Evolutionary conservation across 2,888 invertebrate genomes (phyloP).

Genomic region (Proisotoma minuta): DNA sequence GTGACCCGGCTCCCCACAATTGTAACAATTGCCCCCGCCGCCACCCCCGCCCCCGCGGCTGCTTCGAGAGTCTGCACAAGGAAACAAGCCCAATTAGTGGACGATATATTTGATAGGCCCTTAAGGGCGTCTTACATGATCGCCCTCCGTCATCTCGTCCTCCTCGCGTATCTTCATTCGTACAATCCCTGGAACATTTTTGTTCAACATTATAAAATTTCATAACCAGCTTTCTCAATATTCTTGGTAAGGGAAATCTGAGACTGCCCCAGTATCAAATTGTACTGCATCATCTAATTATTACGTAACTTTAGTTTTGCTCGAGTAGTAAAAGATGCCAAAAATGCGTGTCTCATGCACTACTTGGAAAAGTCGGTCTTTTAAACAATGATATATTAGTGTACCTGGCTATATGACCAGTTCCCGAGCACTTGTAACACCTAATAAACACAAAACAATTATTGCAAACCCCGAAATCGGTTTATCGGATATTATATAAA

Average conservation of each 20-base stretch:
- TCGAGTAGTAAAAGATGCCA: too few species aligned
- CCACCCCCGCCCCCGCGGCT: neutral
- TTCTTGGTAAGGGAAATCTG: too few species aligned
- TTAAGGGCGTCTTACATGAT: neutral
- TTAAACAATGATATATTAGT: too few species aligned
- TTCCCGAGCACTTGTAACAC: slow-evolving; percentile 72
- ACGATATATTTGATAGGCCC: neutral
- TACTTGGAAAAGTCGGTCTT: too few species aligned
- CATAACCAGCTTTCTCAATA: neutral
- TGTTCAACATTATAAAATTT: neutral
- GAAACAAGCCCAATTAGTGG: neutral
- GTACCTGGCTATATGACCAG: slow-evolving; percentile 56
- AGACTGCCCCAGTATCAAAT: too few species aligned
- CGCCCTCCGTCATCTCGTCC: neutral
- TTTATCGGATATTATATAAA: too few species aligned
- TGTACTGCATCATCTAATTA: too few species aligned
- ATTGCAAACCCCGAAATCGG: too few species aligned
- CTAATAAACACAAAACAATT: too few species aligned
- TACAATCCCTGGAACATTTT: slow-evolving; percentile 68
- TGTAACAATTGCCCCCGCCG: slow-evolving; percentile 49
- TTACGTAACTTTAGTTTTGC: too few species aligned
- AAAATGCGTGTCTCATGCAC: too few species aligned
- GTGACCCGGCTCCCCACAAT: slow-evolving; percentile 54
- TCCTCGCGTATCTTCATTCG: slow-evolving; percentile 49
- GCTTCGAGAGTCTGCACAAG: neutral